Conservation (phyloP, 1,140 invertebrate species). For the Lanistes nyassanus region DNA sequence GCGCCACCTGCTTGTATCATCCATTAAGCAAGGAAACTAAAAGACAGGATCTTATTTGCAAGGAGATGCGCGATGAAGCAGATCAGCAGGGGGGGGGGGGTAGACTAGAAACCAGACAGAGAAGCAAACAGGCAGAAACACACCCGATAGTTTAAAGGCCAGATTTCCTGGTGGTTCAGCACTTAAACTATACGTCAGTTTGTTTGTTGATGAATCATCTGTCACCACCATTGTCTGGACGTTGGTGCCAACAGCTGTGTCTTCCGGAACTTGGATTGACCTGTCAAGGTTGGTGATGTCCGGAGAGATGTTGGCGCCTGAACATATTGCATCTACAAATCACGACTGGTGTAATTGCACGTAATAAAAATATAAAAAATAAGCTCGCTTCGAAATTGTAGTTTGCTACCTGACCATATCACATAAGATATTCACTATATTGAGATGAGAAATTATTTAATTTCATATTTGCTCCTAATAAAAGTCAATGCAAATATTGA, state of each 20-base stretch:
- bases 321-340: not conserved
- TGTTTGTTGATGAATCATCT: not conserved
- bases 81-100: too few relatives aligned
- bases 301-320: not conserved
- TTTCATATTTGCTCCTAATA: not conserved
- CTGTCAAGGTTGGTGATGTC: constrained; percentile 14
- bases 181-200: too few relatives aligned
- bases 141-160: too few relatives aligned
- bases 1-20: not conserved
- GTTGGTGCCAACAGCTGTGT: not conserved
- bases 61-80: too few relatives aligned
- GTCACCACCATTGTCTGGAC: not conserved
- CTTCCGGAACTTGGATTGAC: not conserved
- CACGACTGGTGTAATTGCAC: not conserved
- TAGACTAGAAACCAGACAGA: too few relatives aligned
- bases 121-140: too few relatives aligned
- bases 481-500: not conserved
- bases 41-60: too few relatives aligned
- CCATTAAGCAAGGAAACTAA: too few relatives aligned
- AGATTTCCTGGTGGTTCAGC: too few relatives aligned
- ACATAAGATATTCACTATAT: too few relatives aligned
- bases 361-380: too few relatives aligned
- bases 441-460: not conserved
- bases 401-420: too few relatives aligned
- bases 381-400: not conserved